Evolutionary conservation across 2,113 vertebrate species (phyloP).

Genomic region (Cyphomyrus plagiostoma): DNA sequence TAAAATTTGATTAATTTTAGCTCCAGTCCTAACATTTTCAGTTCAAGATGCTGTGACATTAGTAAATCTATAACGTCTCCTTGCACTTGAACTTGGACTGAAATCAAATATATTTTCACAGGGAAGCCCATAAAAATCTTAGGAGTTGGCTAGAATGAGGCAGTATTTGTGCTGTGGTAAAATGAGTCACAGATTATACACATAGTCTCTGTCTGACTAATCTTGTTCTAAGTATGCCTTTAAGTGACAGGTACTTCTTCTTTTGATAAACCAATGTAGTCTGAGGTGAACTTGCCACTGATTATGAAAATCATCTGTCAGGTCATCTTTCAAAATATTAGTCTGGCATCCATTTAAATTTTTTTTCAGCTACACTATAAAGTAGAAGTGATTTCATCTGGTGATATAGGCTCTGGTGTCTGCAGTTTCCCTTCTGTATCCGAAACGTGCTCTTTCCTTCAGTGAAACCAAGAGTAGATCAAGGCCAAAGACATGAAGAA

Average conservation of each 20-base stretch:
- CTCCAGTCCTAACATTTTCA: neutral
- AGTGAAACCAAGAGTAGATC: neutral
- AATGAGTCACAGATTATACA: neutral
- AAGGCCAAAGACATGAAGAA: neutral
- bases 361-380: neutral
- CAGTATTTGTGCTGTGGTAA: neutral
- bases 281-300: neutral
- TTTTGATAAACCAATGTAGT: neutral
- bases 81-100: neutral
- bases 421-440: neutral
- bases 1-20: neutral
- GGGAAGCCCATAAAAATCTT: neutral
- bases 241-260: neutral
- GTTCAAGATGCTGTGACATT: neutral
- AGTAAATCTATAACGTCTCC: neutral
- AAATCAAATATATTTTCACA: neutral
- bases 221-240: neutral
- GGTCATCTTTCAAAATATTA: neutral
- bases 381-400: neutral
- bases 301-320: neutral
- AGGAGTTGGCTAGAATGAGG: neutral
- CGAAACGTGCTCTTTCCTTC: neutral
- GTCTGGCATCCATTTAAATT: neutral
- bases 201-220: neutral
- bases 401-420: neutral